These are phyloP conservation scores for Brachirus orientalis DNA, from an alignment of 2,113 vertebrate genomes.

Conservation along the genomic window DNA sequence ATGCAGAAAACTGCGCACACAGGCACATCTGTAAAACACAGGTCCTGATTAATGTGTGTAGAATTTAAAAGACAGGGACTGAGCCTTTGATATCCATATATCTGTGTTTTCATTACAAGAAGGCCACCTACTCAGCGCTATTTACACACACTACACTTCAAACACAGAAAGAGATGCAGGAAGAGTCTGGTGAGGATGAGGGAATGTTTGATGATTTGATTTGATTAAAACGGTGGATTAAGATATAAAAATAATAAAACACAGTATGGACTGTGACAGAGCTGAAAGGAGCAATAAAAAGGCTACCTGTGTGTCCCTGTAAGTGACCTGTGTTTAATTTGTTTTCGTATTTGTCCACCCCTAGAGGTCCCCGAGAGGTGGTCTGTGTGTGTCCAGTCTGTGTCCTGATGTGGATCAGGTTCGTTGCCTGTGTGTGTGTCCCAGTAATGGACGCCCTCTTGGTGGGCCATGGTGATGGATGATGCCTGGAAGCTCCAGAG, in stretches of 20 bases:
- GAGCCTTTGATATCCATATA: constrained; percentile 63
- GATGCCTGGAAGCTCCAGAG: constrained; percentile 66
- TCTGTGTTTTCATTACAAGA: constrained; percentile 61
- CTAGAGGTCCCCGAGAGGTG: constrained; percentile 14
- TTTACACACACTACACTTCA: constrained; percentile 53
- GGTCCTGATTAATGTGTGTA: constrained; percentile 57
- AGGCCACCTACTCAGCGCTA: constrained; percentile 68
- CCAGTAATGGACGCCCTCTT: constrained; percentile 39
- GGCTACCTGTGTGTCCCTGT: constrained; percentile 41
- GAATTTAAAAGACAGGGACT: constrained; percentile 28
- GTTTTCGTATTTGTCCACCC: constrained; percentile 52
- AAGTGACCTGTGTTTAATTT: constrained; percentile 49
- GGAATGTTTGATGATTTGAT: constrained; percentile 55
- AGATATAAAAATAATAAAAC: constrained; percentile 50
- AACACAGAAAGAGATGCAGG: constrained; percentile 47
- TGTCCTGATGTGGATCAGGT: constrained; percentile 58
- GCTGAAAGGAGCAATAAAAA: constrained; percentile 13
- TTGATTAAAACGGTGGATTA: no score
- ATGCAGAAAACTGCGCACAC: neutral
- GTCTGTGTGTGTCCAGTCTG: constrained; percentile 49
- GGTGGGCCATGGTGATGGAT: constrained; percentile 68
- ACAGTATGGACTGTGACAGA: constrained; percentile 11
- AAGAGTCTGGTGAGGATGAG: constrained; percentile 24
- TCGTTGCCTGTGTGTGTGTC: constrained; percentile 46
- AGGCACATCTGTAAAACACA: constrained; percentile 67